phyloP scores from a whole-genome alignment of 1,140 invertebrate genomes.

The Helicoverpa zea region DNA sequence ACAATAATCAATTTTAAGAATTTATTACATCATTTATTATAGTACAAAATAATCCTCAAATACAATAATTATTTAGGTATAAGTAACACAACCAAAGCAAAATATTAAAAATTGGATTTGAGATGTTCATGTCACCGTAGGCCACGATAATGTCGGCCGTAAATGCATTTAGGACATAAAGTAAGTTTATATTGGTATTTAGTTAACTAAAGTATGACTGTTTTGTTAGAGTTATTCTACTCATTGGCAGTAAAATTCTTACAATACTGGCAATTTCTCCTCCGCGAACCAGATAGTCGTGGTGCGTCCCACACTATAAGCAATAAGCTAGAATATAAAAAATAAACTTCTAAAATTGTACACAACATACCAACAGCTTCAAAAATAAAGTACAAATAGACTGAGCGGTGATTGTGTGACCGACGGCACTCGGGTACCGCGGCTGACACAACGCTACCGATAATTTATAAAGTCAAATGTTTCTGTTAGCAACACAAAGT shows the following conservation, averaged over 20 bases:
- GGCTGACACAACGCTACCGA: not conserved
- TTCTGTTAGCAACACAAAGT: constrained; percentile 31
- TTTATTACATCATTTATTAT: constrained; percentile 86
- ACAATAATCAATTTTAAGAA: constrained; percentile 75
- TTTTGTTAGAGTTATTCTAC: constrained; percentile 68
- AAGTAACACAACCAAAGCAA: constrained; percentile 86
- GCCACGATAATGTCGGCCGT: constrained; percentile 65
- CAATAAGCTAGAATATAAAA: constrained; percentile 75
- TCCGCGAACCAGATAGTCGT: constrained; percentile 42
- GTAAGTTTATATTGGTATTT: constrained; percentile 66
- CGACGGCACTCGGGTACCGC: not conserved
- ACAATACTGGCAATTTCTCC: constrained; percentile 63
- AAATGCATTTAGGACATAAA: constrained; percentile 75
- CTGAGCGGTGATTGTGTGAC: constrained; percentile 4
- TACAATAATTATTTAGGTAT: constrained; percentile 84
- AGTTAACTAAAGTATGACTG: constrained; percentile 74
- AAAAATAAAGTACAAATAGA: constrained; percentile 61
- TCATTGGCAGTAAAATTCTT: constrained; percentile 72
- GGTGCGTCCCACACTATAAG: constrained; percentile 37
- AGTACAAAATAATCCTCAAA: constrained; percentile 85
- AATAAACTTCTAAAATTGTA: constrained; percentile 78
- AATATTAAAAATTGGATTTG: constrained; percentile 83
- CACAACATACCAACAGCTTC: constrained; percentile 62
- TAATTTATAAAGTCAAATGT: constrained; percentile 22
- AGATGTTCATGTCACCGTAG: constrained; percentile 74